Evolutionary conservation across 2,888 invertebrate species (phyloP).

Genomic region (Plutella xylostella): DNA sequence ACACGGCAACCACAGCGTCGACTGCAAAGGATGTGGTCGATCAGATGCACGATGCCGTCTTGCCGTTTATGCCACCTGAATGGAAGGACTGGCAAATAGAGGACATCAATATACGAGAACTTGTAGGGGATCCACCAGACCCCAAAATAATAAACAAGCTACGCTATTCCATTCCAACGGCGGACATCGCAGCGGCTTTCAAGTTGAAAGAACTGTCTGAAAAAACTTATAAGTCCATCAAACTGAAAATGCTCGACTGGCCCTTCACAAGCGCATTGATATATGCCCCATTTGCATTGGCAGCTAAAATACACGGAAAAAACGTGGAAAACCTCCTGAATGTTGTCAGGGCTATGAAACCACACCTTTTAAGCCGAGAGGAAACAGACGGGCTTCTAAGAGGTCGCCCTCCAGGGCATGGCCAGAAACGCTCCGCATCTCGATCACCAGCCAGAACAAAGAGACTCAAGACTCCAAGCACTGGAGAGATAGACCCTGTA

Average conservation of each 20-base stretch:
- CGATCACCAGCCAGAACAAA: background rate
- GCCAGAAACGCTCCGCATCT: background rate
- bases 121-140: conserved; percentile 3
- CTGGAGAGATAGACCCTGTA: background rate
- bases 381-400: background rate
- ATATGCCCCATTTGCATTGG: conserved; percentile 6
- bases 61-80: background rate
- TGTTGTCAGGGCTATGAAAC: conserved; percentile 2
- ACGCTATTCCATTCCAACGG: conserved; percentile 9
- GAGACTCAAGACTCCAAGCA: background rate
- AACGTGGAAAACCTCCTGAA: background rate
- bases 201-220: conserved; percentile 1
- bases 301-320: conserved; percentile 8
- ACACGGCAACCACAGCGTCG: background rate
- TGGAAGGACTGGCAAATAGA: background rate
- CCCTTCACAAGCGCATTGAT: conserved; percentile 11
- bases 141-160: conserved; percentile 9
- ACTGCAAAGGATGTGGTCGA: background rate
- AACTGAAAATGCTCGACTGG: conserved; percentile 6
- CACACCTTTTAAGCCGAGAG: background rate
- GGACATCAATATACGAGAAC: background rate
- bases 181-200: conserved; percentile 4
- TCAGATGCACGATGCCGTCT: background rate
- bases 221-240: conserved; percentile 1
- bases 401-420: background rate